Percentiles rank a stretch among this genome's conserved stretches.
Conservation (phyloP, 2,113 vertebrate genomes). For the Ctenomys sociabilis region DNA sequence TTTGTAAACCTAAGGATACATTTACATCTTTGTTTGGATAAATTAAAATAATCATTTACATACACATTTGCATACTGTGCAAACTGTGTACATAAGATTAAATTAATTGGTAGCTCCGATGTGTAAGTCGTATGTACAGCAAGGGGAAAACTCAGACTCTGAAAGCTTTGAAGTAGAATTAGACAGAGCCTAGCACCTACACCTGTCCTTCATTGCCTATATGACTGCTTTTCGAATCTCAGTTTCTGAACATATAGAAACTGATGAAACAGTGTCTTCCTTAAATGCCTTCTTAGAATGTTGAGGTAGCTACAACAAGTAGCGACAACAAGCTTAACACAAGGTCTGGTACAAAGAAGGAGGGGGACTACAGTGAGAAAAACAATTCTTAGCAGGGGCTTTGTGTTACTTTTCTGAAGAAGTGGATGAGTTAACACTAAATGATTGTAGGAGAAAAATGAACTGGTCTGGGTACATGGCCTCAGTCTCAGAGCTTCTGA, state of each 20-base stretch:
- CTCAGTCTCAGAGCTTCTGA: background rate
- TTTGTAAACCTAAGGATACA: conserved; percentile 67
- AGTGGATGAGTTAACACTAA: background rate
- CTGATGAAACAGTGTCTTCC: background rate
- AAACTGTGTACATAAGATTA: conserved; percentile 74
- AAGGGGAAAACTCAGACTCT: background rate
- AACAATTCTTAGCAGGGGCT: background rate
- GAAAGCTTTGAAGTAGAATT: background rate
- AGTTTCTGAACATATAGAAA: background rate
- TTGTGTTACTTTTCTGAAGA: background rate
- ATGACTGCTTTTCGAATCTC: background rate
- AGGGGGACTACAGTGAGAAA: background rate
- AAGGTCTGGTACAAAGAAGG: background rate
- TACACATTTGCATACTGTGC: conserved; percentile 74
- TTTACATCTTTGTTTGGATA: conserved; percentile 79
- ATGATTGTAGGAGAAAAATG: background rate
- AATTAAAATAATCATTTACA: conserved; percentile 78
- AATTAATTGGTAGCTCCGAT: conserved; percentile 74
- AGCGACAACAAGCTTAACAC: background rate
- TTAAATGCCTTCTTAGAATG: background rate
- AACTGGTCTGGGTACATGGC: rapidly evolving
- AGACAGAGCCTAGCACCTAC: background rate
- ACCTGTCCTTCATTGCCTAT: background rate
- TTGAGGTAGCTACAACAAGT: background rate
- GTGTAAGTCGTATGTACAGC: conserved; percentile 30